phyloP scores from a whole-genome alignment of 1,140 invertebrate species.

The Capitella teleta region DNA sequence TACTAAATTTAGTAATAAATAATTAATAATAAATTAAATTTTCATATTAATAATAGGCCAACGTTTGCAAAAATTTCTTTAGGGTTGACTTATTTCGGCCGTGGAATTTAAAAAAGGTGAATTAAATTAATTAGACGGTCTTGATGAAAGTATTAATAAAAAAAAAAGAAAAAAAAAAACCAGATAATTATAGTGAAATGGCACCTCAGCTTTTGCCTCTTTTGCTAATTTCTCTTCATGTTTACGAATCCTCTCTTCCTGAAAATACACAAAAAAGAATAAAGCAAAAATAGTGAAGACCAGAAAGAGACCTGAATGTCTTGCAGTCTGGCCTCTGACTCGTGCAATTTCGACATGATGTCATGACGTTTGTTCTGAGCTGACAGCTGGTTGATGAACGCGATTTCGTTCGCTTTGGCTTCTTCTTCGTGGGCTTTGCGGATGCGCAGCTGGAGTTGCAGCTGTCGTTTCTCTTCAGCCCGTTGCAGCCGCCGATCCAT shows the following conservation, averaged over 20 bases:
- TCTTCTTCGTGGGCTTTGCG: constrained; percentile 95
- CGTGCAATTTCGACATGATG: constrained; percentile 46
- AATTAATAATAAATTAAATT: not conserved
- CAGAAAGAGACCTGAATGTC: constrained; percentile 54
- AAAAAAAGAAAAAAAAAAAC: too few species aligned
- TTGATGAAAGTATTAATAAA: too few species aligned
- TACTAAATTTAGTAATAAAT: not conserved
- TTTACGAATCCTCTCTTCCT: too few species aligned
- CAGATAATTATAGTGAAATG: too few species aligned
- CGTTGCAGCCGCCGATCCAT: constrained; percentile 76
- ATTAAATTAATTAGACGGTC: too few species aligned
- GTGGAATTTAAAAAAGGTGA: too few species aligned
- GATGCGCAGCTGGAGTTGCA: constrained; percentile 67
- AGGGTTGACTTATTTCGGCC: too few species aligned
- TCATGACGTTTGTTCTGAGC: constrained; percentile 89
- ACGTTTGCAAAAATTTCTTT: too few species aligned
- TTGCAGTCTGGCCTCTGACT: constrained; percentile 71
- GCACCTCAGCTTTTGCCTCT: too few species aligned
- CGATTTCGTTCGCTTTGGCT: constrained; percentile 91
- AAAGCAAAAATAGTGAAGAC: too few species aligned
- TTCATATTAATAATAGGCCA: not conserved
- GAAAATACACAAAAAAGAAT: too few species aligned
- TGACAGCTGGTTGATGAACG: constrained; percentile 92
- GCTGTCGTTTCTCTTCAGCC: constrained; percentile 81
- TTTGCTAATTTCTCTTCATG: too few species aligned